Base-by-base conservation (phyloP, 2,797 vertebrate genomes). In the Enteromius mattozi region DNA sequence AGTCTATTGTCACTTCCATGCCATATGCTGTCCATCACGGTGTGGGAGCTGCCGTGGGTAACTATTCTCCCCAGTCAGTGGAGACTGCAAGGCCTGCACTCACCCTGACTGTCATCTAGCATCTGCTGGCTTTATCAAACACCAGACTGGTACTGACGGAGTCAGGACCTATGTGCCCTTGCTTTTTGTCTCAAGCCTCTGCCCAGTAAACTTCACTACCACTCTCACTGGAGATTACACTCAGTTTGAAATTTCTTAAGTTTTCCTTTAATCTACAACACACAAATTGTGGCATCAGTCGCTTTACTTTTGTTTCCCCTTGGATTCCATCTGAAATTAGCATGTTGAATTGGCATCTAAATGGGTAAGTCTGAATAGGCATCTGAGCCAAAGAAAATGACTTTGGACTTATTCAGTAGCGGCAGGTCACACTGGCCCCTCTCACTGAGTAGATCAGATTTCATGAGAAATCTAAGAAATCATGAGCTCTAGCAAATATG, bases 1-100 rank as follows among this genome's bases (percentile, higher is more conserved):
- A 95, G 92, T 93, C 89, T 77, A 85, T 88, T 90, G 89, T 91
- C 94, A 94, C 92, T 93, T 93, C 84, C 86, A 91, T 93, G 93
- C 91, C 94, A 93, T 92, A 91, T 93, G 93, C 90, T 94, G 94
- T 94, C 94, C 92, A 91, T 95, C 94, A 95, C 87, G 85, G 88
- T 90, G 93, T 93, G 91, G 88, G 89, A 89, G 90, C 91, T 88
- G 93, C 87, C 87, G 78, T 84, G 90, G 90, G 91, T 89, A 87
- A 88, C 91, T 93, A 90, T 92, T 93, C 91, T 92, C 92, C 87
- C 89, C 89, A 90, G 88, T 91, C 91, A 92, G 92, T 92, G 91
- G 91, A 92, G 91, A 93, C 94, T 93, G 94, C 91, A 92, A 92
- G 89, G 91, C 90, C 90, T 92, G 90, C 90, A 91, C 92, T 95